Conservation (phyloP, 2,888 invertebrate genomes). For the Rhimphoctona megacephalus region DNA sequence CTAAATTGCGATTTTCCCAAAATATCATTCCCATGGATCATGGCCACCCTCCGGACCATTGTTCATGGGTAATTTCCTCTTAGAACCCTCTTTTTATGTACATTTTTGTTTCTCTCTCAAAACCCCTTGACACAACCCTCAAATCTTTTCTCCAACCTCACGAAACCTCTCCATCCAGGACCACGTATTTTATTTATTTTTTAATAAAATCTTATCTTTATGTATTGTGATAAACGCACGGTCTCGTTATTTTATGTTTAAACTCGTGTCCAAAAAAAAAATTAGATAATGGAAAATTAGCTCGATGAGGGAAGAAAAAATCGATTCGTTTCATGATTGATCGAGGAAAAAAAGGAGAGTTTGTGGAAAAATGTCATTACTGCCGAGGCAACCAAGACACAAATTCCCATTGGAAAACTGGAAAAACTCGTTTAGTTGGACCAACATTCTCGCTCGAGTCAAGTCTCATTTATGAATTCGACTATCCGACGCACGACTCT, state of each 20-base stretch:
- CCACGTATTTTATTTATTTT: conserved; percentile 83
- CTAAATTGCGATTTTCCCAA: conserved; percentile 18
- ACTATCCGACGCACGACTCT: conserved; percentile 3
- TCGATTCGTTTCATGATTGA: not conserved
- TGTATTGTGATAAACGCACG: conserved; percentile 80
- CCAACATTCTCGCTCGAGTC: conserved; percentile 6
- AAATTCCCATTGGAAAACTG: conserved; percentile 51
- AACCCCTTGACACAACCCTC: not conserved
- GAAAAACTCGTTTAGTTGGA: conserved; percentile 52
- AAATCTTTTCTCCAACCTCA: not conserved
- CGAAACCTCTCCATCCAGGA: conserved; percentile 49
- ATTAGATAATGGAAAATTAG: not conserved
- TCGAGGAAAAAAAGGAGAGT: conserved; percentile 24
- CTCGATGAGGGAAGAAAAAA: not conserved
- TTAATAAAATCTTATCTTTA: conserved; percentile 81
- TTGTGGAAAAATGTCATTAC: conserved; percentile 37
- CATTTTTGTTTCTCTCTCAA: conserved; percentile 8
- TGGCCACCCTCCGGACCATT: not conserved
- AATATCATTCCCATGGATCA: conserved; percentile 20
- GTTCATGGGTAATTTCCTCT: not conserved
- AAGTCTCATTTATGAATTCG: conserved; percentile 13
- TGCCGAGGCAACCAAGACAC: conserved; percentile 7
- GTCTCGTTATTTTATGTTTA: not conserved
- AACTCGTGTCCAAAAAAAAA: not conserved
- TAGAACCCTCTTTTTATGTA: not conserved